Evolutionary conservation across 2,113 vertebrate genomes (phyloP).

Genomic region (Phyllostomus discolor): DNA sequence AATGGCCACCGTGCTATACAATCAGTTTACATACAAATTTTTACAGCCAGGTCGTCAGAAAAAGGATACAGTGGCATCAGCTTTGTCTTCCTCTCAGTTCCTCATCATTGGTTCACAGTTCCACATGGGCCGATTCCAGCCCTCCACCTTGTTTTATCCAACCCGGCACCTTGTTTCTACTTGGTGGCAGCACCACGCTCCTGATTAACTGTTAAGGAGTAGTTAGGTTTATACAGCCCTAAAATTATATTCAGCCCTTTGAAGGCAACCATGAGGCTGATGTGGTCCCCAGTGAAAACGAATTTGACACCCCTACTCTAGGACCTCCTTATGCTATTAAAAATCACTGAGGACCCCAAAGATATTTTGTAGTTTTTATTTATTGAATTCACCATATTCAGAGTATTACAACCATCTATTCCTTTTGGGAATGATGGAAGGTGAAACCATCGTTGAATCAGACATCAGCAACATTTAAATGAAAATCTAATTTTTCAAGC

Average conservation of each 20-base stretch:
- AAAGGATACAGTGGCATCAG: neutral
- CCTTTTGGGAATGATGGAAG: neutral
- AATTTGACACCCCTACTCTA: too few species aligned
- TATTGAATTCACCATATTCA: neutral
- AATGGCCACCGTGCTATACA: neutral
- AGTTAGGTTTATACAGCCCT: too few species aligned
- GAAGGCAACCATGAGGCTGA: too few species aligned
- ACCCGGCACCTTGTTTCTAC: too few species aligned
- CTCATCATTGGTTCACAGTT: neutral
- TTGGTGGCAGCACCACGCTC: too few species aligned
- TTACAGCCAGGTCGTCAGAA: neutral
- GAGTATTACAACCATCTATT: neutral
- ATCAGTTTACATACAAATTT: neutral
- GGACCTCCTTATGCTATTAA: neutral
- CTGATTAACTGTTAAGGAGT: too few species aligned
- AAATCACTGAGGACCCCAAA: neutral
- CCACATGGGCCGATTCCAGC: too few species aligned
- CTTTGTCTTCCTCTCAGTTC: neutral
- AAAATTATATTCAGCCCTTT: too few species aligned
- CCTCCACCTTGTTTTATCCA: too few species aligned
- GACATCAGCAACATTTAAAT: neutral
- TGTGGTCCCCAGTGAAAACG: neutral
- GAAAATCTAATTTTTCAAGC: neutral
- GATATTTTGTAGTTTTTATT: neutral
- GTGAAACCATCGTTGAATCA: neutral